Percentiles rank a stretch among this genome's conserved stretches.
phyloP scores from a whole-genome alignment of 2,797 vertebrate genomes.

The Pachyuromys duprasi region DNA sequence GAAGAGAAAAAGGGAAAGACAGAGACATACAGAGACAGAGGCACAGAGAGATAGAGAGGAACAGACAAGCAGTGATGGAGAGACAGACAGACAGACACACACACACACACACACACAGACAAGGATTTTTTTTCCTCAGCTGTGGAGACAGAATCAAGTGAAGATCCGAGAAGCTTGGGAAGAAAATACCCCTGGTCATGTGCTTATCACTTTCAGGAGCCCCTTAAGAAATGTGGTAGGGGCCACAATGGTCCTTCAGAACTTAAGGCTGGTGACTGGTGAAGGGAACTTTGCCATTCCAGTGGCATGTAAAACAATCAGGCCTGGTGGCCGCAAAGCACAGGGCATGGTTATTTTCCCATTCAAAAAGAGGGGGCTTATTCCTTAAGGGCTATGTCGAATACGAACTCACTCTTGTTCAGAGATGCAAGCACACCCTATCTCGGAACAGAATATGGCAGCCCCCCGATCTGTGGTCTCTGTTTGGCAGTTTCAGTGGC shows the following conservation, averaged over 20 bases:
- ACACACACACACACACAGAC: background rate
- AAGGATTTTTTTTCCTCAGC: background rate
- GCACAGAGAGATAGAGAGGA: background rate
- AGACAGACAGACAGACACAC: background rate
- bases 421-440: background rate
- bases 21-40: background rate
- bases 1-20: background rate
- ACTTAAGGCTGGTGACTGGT: background rate
- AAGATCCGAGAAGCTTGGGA: background rate
- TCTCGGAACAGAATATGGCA: background rate
- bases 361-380: background rate
- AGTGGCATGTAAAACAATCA: background rate
- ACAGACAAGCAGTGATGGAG: background rate
- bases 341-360: background rate
- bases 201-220: background rate
- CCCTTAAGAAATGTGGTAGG: background rate
- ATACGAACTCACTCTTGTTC: background rate
- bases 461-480: too few species aligned
- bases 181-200: background rate
- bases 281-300: background rate
- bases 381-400: background rate
- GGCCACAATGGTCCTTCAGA: background rate
- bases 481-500: background rate
- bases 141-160: background rate
- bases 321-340: background rate